A percentile compares a stretch with the other conserved stretches of the same genome.
phyloP scores from a whole-genome alignment of 1,140 invertebrate species.

The Schlechtendalia chinensis region DNA sequence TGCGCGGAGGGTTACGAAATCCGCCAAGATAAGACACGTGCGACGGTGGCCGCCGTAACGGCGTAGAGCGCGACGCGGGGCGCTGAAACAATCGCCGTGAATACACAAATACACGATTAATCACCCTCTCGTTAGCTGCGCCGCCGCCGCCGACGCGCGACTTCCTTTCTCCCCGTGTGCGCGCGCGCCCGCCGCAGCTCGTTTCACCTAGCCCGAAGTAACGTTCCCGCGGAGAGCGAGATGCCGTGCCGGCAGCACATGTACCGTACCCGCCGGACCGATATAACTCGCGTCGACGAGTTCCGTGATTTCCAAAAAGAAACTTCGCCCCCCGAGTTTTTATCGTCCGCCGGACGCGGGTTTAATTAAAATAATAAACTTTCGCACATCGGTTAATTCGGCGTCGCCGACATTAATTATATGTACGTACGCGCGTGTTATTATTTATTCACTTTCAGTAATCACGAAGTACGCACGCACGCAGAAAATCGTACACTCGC shows the following conservation, averaged over 20 bases:
- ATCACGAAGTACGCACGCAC: neutral
- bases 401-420: neutral
- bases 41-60: neutral
- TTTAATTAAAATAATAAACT: constrained; percentile 48
- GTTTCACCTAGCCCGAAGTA: too few species aligned
- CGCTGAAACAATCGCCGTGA: constrained; percentile 44
- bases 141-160: too few species aligned
- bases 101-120: constrained; percentile 50
- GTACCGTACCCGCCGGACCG: neutral
- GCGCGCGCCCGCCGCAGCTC: neutral
- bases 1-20: neutral
- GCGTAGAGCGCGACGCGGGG: neutral
- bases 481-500: constrained; percentile 2
- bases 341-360: constrained; percentile 29
- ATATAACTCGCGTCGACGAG: neutral
- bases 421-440: neutral
- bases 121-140: constrained; percentile 38
- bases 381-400: neutral
- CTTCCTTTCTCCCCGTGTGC: neutral
- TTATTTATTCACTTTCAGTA: constrained; percentile 12
- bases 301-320: constrained; percentile 14
- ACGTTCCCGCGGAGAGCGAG: too few species aligned
- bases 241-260: too few species aligned
- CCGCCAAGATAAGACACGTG: constrained; percentile 48
- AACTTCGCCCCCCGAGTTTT: constrained; percentile 26